A percentile compares a stretch with the other conserved stretches of the same genome.
Conservation (phyloP, 1,140 invertebrate species). For the Parapsyche elsis region DNA sequence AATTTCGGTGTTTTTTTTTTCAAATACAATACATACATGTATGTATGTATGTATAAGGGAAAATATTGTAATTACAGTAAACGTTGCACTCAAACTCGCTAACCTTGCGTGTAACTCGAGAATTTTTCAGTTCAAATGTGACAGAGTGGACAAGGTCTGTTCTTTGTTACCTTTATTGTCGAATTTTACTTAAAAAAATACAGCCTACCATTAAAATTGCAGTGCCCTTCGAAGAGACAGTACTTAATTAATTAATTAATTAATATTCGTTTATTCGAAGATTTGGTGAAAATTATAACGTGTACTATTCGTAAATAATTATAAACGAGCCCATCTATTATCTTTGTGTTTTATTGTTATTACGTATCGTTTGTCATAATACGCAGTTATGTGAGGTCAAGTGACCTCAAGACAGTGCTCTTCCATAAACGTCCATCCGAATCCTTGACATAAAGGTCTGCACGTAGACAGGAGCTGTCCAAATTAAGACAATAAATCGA, state of each 20-base stretch:
- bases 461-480: slow-evolving; percentile 15
- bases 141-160: slow-evolving; percentile 21
- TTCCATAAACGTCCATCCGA: slow-evolving; percentile 14
- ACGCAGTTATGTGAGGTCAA: slow-evolving; percentile 4
- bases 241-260: too few species aligned
- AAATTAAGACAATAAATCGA: slow-evolving; percentile 14
- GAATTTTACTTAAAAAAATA: not conserved
- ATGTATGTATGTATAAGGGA: not conserved
- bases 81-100: not conserved
- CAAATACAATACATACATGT: not conserved
- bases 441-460: slow-evolving; percentile 36
- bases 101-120: not conserved
- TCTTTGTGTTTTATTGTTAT: not conserved
- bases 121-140: slow-evolving; percentile 14
- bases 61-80: not conserved
- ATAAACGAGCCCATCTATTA: not conserved
- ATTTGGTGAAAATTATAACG: too few species aligned
- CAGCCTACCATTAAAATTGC: not conserved
- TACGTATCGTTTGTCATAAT: not conserved
- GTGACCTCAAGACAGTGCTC: slow-evolving; percentile 16
- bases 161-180: slow-evolving; percentile 4
- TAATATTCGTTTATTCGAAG: too few species aligned
- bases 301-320: too few species aligned
- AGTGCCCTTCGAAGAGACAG: not conserved
- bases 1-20: too few species aligned